Evolutionary conservation across 2,113 vertebrate genomes (phyloP), one percentile per base, ranked within the genome.

Genomic region (Cryptoleucopteryx plumbea): DNA sequence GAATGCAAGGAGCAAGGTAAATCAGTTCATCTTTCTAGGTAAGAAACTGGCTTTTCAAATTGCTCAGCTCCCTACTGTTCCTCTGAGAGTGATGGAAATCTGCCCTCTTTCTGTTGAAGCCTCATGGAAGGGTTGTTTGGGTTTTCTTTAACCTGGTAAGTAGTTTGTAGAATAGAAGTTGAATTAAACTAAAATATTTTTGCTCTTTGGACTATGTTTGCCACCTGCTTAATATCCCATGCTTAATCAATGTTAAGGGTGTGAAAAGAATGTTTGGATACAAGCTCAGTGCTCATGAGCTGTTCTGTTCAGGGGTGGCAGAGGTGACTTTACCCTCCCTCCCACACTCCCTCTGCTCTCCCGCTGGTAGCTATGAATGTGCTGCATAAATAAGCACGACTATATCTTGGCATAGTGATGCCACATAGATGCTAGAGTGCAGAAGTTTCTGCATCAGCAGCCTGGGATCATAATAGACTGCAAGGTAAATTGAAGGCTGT

Each of bases 391-490:
- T 16, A 32, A 82, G 22, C 65, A 55, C 34, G 1, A 1, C 32
- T 80, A 1, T 67, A 61, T 73, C 58, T 36, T 70, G 52, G 68
- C 73, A 47, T 53, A 16, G 91, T 9, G 61, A 38, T 55, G 42
- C 63, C 82, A 80, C 34, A 11, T 72, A 75, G 66, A 12, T 70
- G 66, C 45, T 68, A 43, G 31, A 73, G 78, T 19, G 45, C 84
- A 73, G 32, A 34, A 55, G 22, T 73, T 94, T 86, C 89, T 95
- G 95, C 78, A 88, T 91, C 96, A 84, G 83, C 67, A 93, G 59
- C 45, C 75, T 16, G 23, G 56, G 77, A 61, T 61, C 58, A 19
- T 42, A 53, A 62, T 7, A 72, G 86, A 48, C 88, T 89, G 48
- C 45, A 23, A 56, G 62, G 73, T 55, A 65, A 87, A 91, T 47